Conservation (phyloP, 2,113 vertebrate species). For the Sula dactylatra region DNA sequence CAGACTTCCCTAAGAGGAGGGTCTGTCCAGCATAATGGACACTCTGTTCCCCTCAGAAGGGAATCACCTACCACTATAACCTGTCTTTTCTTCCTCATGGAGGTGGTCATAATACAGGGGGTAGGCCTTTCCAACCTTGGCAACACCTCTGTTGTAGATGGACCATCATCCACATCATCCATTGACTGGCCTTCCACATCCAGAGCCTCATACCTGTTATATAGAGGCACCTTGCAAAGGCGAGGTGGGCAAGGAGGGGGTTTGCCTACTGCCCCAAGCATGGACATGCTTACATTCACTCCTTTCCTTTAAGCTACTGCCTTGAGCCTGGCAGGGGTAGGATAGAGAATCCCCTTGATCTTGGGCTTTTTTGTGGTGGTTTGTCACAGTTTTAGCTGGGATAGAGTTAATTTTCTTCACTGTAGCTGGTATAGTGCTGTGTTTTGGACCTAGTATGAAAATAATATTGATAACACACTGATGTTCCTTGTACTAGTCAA, state of each 20-base stretch:
- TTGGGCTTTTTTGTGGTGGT: too few species aligned
- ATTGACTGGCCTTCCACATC: not conserved
- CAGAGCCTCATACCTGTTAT: not conserved
- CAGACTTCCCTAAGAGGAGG: not conserved
- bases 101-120: not conserved
- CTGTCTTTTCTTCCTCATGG: not conserved
- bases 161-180: not conserved
- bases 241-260: not conserved
- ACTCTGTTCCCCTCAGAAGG: not conserved
- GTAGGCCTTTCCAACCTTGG: not conserved
- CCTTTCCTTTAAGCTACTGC: not conserved
- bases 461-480: too few species aligned
- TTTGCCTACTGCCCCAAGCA: not conserved
- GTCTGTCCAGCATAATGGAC: not conserved
- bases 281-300: not conserved
- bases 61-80: not conserved
- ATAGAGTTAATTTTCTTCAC: too few species aligned
- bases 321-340: not conserved
- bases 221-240: not conserved
- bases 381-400: too few species aligned
- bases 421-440: too few species aligned
- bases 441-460: too few species aligned
- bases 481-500: too few species aligned
- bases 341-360: not conserved
- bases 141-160: not conserved